These are phyloP conservation scores for Capitulum mitella DNA, from an alignment of 2,888 invertebrate genomes.

Conservation along the genomic window DNA sequence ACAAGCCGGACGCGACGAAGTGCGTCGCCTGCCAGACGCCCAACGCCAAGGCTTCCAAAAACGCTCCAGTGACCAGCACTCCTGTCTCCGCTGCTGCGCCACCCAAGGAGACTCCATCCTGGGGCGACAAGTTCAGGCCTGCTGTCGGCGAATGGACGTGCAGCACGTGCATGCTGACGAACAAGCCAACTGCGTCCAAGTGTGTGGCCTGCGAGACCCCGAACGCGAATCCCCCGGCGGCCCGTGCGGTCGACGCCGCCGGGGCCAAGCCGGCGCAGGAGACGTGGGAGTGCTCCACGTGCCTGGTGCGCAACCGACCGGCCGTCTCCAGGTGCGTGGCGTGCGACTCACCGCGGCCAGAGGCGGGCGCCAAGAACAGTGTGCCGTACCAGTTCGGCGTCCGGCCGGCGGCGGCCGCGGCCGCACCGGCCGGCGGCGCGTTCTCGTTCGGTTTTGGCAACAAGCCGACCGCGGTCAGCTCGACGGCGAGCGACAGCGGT, in stretches of 20 bases:
- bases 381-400: neutral
- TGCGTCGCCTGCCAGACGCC: slow-evolving; percentile 41
- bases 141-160: slow-evolving; percentile 42
- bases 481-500: neutral
- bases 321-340: neutral
- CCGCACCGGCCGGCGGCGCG: neutral
- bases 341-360: neutral
- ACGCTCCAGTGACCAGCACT: too few species aligned
- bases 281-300: neutral
- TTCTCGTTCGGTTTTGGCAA: neutral
- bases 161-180: slow-evolving; percentile 40
- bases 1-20: slow-evolving; percentile 38
- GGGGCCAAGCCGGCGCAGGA: neutral
- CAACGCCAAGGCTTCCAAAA: slow-evolving; percentile 29
- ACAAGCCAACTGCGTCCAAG: slow-evolving; percentile 38
- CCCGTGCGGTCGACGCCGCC: slow-evolving; percentile 40
- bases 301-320: neutral
- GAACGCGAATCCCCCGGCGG: slow-evolving; percentile 30
- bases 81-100: too few species aligned
- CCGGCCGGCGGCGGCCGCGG: too few species aligned
- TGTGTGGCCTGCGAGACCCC: slow-evolving; percentile 41
- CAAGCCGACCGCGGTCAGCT: neutral
- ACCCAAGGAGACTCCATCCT: neutral
- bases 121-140: slow-evolving; percentile 40
- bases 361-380: neutral